Evolutionary conservation across 2,797 vertebrate species (phyloP).

Genomic region (Hydrolagus colliei): DNA sequence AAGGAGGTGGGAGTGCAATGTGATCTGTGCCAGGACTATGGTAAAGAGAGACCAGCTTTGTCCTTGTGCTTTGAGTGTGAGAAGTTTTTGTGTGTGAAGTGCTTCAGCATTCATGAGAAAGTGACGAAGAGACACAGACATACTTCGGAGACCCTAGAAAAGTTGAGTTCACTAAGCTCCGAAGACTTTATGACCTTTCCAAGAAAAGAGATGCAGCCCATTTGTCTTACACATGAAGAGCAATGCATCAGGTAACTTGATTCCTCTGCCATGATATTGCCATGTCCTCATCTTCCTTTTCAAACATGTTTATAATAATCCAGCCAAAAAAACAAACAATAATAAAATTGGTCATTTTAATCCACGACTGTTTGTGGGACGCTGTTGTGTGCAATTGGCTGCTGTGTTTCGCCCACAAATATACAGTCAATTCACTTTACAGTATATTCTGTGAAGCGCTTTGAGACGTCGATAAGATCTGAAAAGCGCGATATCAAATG

Average conservation of each 20-base stretch:
- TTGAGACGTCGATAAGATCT: too few species aligned
- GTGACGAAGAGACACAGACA: background rate
- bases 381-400: too few species aligned
- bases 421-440: too few species aligned
- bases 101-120: background rate
- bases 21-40: background rate
- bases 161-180: background rate
- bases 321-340: too few species aligned
- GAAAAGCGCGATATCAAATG: too few species aligned
- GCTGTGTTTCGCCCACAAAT: too few species aligned
- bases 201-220: background rate
- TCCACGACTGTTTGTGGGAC: too few species aligned
- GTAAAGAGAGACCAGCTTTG: background rate
- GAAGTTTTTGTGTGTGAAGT: background rate
- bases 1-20: background rate
- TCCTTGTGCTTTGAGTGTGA: conserved; percentile 9
- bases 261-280: too few species aligned
- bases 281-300: too few species aligned
- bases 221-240: conserved; percentile 1
- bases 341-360: too few species aligned
- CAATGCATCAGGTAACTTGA: background rate
- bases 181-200: background rate
- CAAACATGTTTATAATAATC: too few species aligned
- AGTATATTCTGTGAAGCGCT: too few species aligned
- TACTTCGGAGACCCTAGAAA: background rate